Percentiles rank a stretch among this genome's conserved stretches.
These are phyloP conservation scores for Chelonia mydas DNA, from an alignment of 2,797 vertebrate genomes.

Conservation along the genomic window DNA sequence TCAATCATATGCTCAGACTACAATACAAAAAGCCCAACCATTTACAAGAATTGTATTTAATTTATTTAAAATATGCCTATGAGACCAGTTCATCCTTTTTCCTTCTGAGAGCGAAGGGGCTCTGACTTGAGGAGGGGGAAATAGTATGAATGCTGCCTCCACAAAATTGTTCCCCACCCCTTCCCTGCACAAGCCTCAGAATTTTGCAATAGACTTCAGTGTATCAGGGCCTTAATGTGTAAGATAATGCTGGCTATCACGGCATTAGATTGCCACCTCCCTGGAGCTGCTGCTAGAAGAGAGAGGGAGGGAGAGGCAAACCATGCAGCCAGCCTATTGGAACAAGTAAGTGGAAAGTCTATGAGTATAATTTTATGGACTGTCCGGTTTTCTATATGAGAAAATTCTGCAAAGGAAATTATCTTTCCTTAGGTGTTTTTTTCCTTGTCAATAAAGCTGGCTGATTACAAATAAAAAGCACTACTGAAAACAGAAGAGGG, in stretches of 20 bases:
- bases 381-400: neutral
- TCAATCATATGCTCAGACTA: neutral
- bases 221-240: rapidly evolving
- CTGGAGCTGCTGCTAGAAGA: rapidly evolving
- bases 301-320: neutral
- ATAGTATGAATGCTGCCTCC: neutral
- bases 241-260: neutral
- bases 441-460: neutral
- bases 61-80: neutral
- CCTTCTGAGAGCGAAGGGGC: neutral
- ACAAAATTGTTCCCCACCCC: neutral
- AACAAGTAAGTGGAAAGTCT: neutral
- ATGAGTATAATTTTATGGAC: rapidly evolving
- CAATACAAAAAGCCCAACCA: neutral
- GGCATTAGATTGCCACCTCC: neutral
- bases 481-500: neutral
- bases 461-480: neutral
- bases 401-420: neutral
- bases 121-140: neutral
- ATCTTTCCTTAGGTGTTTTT: neutral
- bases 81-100: neutral
- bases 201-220: neutral
- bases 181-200: neutral
- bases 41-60: neutral
- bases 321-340: neutral